Evolutionary conservation across 1,140 invertebrate genomes (phyloP), one percentile per base, ranked within the genome.

Genomic region (Platorchestia sp.): DNA sequence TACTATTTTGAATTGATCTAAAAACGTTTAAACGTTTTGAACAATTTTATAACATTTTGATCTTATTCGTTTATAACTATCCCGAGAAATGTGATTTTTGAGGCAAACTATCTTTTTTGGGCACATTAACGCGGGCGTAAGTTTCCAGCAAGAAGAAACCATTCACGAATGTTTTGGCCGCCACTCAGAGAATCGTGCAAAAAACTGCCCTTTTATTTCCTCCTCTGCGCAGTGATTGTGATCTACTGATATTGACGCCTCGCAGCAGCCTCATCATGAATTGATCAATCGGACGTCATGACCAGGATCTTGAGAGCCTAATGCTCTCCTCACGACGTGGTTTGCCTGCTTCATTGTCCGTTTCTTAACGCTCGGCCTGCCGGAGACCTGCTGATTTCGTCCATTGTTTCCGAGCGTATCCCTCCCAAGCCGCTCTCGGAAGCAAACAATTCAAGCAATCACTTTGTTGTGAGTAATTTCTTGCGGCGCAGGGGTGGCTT

Each of bases 391-490:
- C 87, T 89, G 87, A 89, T 89, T 89, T 44, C 41, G 10, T 89
- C 87, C 87, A 89, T 89, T 89, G 87, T 89, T 89, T 89, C 87
- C 87, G 87, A 89, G 87, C 41, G 87, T 41, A 89, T 89, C 87
- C 43, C n/a, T 89, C 41, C n/a, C 87, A 44, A 42, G 87, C 87
- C 41, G 41, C 43, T 41, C 5, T 36, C 5, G 87, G 41, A 41
- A 89, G 41, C 87, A 41, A 6, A 41, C 87, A 89, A 44, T 42
- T 89, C 87, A 89, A 89, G 87, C 87, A 89, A 89, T 89, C 87
- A 44, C 87, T 89, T 89, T 89, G 87, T 89, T 41, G 87, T 42
- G 87, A 89, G 87, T 89, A 89, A 89, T 89, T 89, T 89, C 87
- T 41, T 89, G 87, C 7, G 41, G 10, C n/a, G 22, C 87, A 89